These are phyloP conservation scores for Hypolimnas misippus DNA, from an alignment of 2,888 invertebrate species.

Conservation along the genomic window DNA sequence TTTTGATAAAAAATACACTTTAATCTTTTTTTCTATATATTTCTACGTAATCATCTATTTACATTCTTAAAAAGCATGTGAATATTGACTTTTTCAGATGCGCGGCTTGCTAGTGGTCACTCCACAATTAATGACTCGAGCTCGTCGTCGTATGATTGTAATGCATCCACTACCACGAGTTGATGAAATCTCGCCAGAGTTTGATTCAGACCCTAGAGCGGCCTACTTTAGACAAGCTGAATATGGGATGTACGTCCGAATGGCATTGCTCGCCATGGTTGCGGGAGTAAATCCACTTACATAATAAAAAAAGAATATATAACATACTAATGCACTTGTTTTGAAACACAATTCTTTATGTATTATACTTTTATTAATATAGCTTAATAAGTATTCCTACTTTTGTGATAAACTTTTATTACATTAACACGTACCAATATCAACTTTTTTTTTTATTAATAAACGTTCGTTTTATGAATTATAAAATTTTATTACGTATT, in stretches of 20 bases:
- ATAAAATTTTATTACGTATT: slow-evolving; percentile 14
- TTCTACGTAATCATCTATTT: too few relatives aligned
- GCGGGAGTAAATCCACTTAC: slow-evolving; percentile 85
- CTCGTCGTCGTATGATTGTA: slow-evolving; percentile 96
- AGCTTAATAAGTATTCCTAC: not conserved
- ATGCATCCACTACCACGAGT: slow-evolving; percentile 98
- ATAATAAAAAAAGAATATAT: slow-evolving; percentile 1
- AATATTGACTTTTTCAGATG: slow-evolving; percentile 81
- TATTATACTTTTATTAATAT: not conserved
- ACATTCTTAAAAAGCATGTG: slow-evolving; percentile 1
- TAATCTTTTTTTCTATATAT: too few relatives aligned
- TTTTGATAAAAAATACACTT: too few relatives aligned
- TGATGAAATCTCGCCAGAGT: slow-evolving; percentile 96
- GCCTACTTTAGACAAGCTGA: slow-evolving; percentile 99
- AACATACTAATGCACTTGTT: not conserved
- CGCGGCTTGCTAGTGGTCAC: slow-evolving; percentile 96
- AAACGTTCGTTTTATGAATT: not conserved
- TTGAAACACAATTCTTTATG: not conserved
- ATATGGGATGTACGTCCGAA: slow-evolving; percentile 98
- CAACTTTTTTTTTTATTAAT: not conserved
- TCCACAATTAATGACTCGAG: slow-evolving; percentile 97
- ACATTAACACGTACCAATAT: not conserved
- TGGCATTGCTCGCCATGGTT: slow-evolving; percentile 97
- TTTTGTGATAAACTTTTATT: slow-evolving; percentile 3
- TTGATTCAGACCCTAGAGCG: slow-evolving; percentile 98